Evolutionary conservation across 2,888 invertebrate genomes (phyloP).

Genomic region (Periphyllus acericola): DNA sequence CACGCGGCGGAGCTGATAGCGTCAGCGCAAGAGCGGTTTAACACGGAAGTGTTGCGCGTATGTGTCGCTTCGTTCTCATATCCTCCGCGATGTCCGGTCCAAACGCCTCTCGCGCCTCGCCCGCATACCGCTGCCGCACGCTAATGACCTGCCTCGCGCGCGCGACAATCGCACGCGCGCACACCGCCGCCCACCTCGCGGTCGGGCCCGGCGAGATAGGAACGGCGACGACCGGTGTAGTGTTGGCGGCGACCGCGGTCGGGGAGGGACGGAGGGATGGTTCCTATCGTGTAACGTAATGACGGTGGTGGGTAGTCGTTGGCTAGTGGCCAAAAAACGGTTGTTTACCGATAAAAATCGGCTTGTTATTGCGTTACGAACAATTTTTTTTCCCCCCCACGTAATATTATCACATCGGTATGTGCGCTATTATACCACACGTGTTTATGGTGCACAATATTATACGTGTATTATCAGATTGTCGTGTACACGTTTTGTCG

Average conservation of each 20-base stretch:
- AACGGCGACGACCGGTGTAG: not conserved
- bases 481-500: not conserved
- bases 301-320: not conserved
- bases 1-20: not conserved
- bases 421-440: too few species aligned
- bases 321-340: constrained; percentile 40
- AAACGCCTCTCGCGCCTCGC: constrained; percentile 16
- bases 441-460: too few species aligned
- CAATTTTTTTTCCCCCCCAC: constrained; percentile 6
- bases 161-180: constrained; percentile 4
- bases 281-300: constrained; percentile 26
- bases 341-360: constrained; percentile 50
- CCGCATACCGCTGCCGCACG: not conserved
- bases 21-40: constrained; percentile 31
- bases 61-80: constrained; percentile 30
- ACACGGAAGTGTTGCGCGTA: constrained; percentile 46
- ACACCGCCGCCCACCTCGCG: not conserved
- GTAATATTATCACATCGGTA: too few species aligned
- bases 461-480: too few species aligned
- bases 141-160: constrained; percentile 29
- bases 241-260: not conserved
- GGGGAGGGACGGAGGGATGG: too few species aligned
- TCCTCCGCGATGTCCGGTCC: constrained; percentile 54
- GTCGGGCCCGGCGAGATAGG: not conserved
- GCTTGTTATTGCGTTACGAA: constrained; percentile 52